Conservation (phyloP, 2,113 vertebrate species). For the Ahaetulla prasina region DNA sequence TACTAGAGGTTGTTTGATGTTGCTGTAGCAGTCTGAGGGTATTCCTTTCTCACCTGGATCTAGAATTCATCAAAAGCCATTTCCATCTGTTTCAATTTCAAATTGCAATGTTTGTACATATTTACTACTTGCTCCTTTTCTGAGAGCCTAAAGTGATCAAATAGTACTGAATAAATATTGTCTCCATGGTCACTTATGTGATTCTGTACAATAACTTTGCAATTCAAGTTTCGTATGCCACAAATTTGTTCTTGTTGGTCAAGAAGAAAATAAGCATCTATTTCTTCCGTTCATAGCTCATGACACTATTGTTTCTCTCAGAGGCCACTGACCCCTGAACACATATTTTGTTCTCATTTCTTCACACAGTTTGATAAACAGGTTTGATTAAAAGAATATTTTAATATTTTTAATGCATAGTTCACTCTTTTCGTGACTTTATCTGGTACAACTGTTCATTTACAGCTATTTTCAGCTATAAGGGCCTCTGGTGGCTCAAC, state of each 20-base stretch:
- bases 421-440: neutral
- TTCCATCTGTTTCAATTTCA: neutral
- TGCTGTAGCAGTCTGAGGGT: neutral
- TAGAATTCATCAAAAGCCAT: neutral
- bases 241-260: neutral
- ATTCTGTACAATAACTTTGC: neutral
- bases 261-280: neutral
- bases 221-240: neutral
- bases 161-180: neutral
- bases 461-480: neutral
- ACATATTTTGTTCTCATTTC: neutral
- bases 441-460: neutral
- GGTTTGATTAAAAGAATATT: neutral
- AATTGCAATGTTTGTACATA: neutral
- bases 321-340: neutral
- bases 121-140: neutral
- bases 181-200: neutral
- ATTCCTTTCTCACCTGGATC: neutral
- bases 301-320: neutral
- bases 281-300: neutral
- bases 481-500: no score
- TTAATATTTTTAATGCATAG: neutral
- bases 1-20: neutral
- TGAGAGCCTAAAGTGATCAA: neutral
- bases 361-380: neutral